A percentile compares a stretch with the other conserved stretches of the same genome.
Conservation (phyloP, 2,888 invertebrate species). For the Perdita meconis region DNA sequence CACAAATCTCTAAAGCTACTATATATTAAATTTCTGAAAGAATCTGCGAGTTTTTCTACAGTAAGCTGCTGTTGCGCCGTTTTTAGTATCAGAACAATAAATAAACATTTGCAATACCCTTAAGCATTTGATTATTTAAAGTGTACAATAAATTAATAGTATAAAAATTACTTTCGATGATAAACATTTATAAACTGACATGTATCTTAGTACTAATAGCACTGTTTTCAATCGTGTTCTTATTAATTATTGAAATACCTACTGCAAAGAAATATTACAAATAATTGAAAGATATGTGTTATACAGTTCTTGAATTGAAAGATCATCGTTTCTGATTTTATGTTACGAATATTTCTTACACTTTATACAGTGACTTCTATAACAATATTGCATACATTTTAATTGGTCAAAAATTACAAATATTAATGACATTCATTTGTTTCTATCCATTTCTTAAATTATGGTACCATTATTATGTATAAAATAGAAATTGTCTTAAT, state of each 20-base stretch:
- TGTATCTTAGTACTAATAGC: constrained; percentile 42
- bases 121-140: constrained; percentile 7
- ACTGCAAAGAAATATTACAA: background rate
- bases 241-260: too few species aligned
- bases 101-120: constrained; percentile 8
- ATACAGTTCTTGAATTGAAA: too few species aligned
- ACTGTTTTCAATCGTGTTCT: constrained; percentile 39
- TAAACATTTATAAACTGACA: constrained; percentile 29
- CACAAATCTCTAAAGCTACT: background rate
- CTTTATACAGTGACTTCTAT: background rate
- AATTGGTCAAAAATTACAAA: constrained; percentile 10
- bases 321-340: background rate
- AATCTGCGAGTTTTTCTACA: background rate
- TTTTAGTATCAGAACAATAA: constrained; percentile 1
- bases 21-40: background rate
- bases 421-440: background rate
- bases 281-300: background rate
- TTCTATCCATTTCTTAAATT: constrained; percentile 3
- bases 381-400: constrained; percentile 6
- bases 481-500: constrained; percentile 15
- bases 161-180: constrained; percentile 18
- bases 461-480: background rate
- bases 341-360: background rate
- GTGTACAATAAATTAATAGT: constrained; percentile 37
- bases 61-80: background rate